These are phyloP conservation scores for Sminthopsis crassicaudata DNA, from an alignment of 2,113 vertebrate species.

Conservation along the genomic window DNA sequence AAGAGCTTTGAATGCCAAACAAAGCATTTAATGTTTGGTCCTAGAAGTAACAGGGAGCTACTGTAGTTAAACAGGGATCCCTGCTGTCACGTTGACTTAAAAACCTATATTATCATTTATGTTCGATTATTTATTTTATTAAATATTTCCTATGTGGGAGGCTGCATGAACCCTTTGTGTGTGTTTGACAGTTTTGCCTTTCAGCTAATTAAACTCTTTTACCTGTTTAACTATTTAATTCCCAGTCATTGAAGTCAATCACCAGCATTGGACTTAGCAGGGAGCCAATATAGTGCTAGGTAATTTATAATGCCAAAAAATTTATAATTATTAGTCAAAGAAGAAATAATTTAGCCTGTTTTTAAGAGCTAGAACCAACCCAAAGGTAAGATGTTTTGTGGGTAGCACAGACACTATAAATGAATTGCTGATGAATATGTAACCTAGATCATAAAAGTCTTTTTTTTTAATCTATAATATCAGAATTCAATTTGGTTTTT, in stretches of 20 bases:
- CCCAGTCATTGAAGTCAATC: background rate
- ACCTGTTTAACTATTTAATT: too few relatives aligned
- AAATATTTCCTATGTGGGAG: too few relatives aligned
- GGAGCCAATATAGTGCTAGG: background rate
- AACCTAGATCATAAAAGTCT: background rate
- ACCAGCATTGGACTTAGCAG: background rate
- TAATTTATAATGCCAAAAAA: background rate
- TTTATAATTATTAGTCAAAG: slow-evolving; percentile 10
- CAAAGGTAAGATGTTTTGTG: background rate
- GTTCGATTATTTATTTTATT: too few relatives aligned
- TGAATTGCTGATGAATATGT: background rate
- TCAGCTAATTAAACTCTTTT: too few relatives aligned
- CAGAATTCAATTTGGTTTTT: background rate
- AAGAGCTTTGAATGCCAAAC: background rate
- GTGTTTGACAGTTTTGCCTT: too few relatives aligned
- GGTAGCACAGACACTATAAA: background rate
- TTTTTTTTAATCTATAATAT: background rate
- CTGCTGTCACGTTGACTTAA: too few relatives aligned
- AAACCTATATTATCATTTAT: too few relatives aligned
- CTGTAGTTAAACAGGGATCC: background rate
- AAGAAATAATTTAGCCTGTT: background rate
- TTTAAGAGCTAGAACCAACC: background rate
- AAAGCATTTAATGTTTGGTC: background rate
- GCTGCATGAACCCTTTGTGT: too few relatives aligned
- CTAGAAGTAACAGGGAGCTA: background rate